phyloP scores from a whole-genome alignment of 2,113 vertebrate species.

The Cranoglanis bouderius region DNA sequence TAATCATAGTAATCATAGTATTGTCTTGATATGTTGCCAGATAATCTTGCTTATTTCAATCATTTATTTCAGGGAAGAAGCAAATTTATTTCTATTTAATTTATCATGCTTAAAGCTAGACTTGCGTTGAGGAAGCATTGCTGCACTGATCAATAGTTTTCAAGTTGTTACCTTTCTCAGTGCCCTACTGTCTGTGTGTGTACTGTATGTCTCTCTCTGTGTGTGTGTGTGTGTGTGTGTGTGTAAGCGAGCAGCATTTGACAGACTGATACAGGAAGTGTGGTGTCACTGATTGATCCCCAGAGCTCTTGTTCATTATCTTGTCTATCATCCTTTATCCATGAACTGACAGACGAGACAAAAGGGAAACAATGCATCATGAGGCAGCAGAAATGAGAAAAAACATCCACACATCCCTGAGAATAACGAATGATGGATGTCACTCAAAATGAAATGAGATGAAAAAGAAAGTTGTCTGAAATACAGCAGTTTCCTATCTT shows the following conservation, averaged over 20 bases:
- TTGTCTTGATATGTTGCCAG: background rate
- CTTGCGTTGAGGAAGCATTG: background rate
- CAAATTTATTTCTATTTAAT: background rate
- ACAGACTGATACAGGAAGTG: background rate
- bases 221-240: background rate
- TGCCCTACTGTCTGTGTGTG: background rate
- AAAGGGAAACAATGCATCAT: conserved; percentile 21
- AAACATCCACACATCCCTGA: background rate
- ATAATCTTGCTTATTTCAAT: background rate
- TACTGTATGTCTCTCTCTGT: background rate
- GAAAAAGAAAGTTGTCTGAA: background rate
- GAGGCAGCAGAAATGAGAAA: conserved; percentile 5
- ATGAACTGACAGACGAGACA: conserved; percentile 16
- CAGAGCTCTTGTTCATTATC: conserved; percentile 18
- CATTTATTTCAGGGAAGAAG: background rate
- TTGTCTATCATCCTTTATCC: conserved; percentile 26
- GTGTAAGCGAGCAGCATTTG: background rate
- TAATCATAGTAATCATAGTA: background rate
- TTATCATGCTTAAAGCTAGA: background rate
- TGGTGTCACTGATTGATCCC: conserved; percentile 6
- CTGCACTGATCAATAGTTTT: background rate
- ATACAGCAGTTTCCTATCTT: no score
- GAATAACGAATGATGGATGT: background rate
- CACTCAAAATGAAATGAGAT: background rate
- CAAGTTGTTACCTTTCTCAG: background rate